Evolutionary conservation across 2,888 invertebrate species (phyloP).

Genomic region (Exephanes ischioxanthus): DNA sequence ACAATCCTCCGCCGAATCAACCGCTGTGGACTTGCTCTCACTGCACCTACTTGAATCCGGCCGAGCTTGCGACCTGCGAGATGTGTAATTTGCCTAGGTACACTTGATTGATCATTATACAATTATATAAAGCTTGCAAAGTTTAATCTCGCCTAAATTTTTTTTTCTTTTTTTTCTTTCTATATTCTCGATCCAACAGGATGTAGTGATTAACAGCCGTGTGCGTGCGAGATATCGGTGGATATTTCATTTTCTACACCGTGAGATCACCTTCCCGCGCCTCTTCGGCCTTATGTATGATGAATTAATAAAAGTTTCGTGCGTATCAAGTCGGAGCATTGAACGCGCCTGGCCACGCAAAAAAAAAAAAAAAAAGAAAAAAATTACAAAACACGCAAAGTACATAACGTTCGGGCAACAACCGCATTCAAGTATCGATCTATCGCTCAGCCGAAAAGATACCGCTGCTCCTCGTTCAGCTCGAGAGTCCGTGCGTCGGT

Average conservation of each 20-base stretch:
- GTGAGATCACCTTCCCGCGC: conserved; percentile 50
- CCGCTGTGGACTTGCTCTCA: conserved; percentile 95
- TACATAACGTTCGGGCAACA: conserved; percentile 22
- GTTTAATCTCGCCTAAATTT: conserved; percentile 28
- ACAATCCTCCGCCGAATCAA: conserved; percentile 82
- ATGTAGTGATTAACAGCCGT: conserved; percentile 67
- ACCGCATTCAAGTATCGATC: conserved; percentile 13
- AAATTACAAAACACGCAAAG: background rate
- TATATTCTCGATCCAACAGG: conserved; percentile 72
- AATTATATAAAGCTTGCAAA: conserved; percentile 30
- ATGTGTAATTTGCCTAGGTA: conserved; percentile 96
- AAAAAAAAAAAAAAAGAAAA: conserved; percentile 33
- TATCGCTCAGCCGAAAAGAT: conserved; percentile 17
- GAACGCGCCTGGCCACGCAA: conserved; percentile 38
- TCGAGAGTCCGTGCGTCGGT: background rate
- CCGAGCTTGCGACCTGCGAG: conserved; percentile 92
- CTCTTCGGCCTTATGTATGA: conserved; percentile 77
- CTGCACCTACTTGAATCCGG: conserved; percentile 96
- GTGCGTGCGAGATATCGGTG: conserved; percentile 60
- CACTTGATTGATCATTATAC: conserved; percentile 67
- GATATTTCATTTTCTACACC: conserved; percentile 77
- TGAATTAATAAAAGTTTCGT: conserved; percentile 33
- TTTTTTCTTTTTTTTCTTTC: conserved; percentile 34
- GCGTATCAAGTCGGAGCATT: conserved; percentile 44
- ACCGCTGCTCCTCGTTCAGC: background rate